Evolutionary conservation across 2,888 invertebrate species (phyloP).

Genomic region (Sericinus montela): DNA sequence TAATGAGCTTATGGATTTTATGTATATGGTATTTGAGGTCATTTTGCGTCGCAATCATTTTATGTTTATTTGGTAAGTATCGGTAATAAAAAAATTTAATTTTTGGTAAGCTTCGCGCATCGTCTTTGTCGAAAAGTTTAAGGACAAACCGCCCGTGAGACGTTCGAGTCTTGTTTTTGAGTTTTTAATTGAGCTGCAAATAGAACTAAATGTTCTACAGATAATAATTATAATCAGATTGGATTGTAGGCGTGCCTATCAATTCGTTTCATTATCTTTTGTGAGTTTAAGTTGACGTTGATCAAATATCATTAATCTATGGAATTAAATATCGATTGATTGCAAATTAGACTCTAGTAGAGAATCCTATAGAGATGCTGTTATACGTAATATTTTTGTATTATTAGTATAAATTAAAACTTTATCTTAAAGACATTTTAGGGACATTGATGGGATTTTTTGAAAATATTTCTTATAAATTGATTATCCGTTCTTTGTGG

Average conservation of each 20-base stretch:
- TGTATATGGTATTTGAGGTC: constrained; percentile 27
- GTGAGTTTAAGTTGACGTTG: not conserved
- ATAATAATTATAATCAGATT: not conserved
- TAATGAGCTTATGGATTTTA: constrained; percentile 34
- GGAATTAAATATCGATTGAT: too few relatives aligned
- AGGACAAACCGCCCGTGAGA: constrained; percentile 35
- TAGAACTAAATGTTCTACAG: constrained; percentile 1
- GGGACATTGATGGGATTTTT: too few relatives aligned
- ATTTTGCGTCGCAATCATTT: constrained; percentile 24
- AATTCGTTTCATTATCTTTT: not conserved
- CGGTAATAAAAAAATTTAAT: constrained; percentile 44
- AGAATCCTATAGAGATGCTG: too few relatives aligned
- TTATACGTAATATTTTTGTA: too few relatives aligned
- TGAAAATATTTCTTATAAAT: too few relatives aligned
- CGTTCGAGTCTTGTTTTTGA: constrained; percentile 19
- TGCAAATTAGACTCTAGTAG: too few relatives aligned
- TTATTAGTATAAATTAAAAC: too few relatives aligned
- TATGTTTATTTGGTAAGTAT: constrained; percentile 39
- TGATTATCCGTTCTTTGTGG: too few relatives aligned
- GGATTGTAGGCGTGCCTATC: not conserved
- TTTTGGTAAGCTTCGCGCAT: constrained; percentile 47
- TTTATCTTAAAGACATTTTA: too few relatives aligned
- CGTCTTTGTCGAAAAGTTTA: constrained; percentile 54
- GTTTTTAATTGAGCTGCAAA: constrained; percentile 15
- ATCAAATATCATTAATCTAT: too few relatives aligned